phyloP scores from a whole-genome alignment of 35 echinoderm and acorn worm genomes.

The Chiridota heheva region DNA sequence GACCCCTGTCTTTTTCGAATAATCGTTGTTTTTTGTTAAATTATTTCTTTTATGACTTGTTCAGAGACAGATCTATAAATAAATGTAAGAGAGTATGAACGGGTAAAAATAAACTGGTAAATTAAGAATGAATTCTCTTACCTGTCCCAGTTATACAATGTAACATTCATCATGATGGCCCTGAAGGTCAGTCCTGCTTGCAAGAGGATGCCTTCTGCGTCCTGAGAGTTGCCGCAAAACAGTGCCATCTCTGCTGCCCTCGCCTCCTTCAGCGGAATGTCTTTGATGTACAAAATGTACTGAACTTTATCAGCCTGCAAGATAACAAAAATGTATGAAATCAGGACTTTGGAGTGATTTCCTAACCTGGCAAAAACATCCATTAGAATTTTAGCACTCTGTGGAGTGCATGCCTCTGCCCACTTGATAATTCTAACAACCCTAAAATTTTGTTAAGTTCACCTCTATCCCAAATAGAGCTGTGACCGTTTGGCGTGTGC shows the following conservation, averaged over 20 bases:
- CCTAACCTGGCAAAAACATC: no score
- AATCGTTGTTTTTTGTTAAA: no score
- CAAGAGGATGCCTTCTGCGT: conserved; percentile 86
- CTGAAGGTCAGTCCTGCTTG: conserved; percentile 85
- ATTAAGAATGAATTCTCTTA: no score
- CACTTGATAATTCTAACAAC: no score
- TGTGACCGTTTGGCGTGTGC: no score
- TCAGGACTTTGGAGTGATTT: neutral
- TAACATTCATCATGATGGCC: conserved; percentile 94
- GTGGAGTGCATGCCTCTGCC: no score
- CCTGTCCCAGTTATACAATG: conserved; percentile 98
- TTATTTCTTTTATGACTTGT: neutral
- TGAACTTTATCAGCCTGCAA: conserved; percentile 91
- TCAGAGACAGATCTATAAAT: neutral
- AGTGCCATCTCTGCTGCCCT: conserved; percentile 96
- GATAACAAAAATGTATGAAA: conserved; percentile 7
- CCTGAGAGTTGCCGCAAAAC: conserved; percentile 85
- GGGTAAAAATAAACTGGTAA: no score
- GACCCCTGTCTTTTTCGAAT: no score
- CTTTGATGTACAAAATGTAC: conserved; percentile 96
- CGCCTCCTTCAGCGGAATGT: conserved; percentile 86
- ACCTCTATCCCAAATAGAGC: no score
- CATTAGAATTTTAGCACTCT: no score
- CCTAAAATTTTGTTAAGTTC: no score
- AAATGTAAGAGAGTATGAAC: no score